These are phyloP conservation scores for Paramormyrops kingsleyae DNA, from an alignment of 2,113 vertebrate species.

Conservation along the genomic window DNA sequence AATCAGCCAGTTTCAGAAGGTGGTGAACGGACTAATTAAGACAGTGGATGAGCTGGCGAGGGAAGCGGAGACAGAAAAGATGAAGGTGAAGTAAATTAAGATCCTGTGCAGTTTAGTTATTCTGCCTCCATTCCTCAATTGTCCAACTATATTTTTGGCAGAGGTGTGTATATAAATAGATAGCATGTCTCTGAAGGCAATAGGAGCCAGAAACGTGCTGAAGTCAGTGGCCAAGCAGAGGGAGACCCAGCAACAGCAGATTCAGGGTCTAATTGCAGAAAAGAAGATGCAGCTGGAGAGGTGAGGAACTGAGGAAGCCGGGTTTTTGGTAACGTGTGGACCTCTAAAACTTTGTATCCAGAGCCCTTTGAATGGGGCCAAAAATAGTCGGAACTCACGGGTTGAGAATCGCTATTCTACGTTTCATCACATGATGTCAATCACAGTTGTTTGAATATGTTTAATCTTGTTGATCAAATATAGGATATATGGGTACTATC, in stretches of 20 bases:
- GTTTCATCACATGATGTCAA: background rate
- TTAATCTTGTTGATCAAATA: background rate
- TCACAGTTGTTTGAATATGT: background rate
- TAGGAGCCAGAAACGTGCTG: constrained; percentile 86
- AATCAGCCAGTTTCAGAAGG: constrained; percentile 89
- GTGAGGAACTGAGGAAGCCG: constrained; percentile 47
- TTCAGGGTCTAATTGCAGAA: constrained; percentile 85
- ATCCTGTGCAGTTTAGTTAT: background rate
- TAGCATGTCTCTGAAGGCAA: constrained; percentile 63
- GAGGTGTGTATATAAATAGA: background rate
- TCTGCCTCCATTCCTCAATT: background rate
- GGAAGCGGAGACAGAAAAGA: constrained; percentile 88
- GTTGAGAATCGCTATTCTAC: too few species aligned
- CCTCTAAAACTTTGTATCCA: background rate
- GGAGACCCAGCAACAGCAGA: constrained; percentile 90
- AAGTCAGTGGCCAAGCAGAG: constrained; percentile 88
- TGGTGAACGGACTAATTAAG: constrained; percentile 80
- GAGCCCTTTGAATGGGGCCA: background rate
- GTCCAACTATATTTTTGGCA: background rate
- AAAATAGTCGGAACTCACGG: too few species aligned
- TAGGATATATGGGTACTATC: background rate
- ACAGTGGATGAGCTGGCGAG: constrained; percentile 87
- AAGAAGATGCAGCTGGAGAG: constrained; percentile 94
- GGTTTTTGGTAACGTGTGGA: background rate
- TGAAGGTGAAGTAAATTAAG: constrained; percentile 73